These are phyloP conservation scores for Heliconius himera DNA, from an alignment of 1,140 invertebrate genomes.

Conservation along the genomic window DNA sequence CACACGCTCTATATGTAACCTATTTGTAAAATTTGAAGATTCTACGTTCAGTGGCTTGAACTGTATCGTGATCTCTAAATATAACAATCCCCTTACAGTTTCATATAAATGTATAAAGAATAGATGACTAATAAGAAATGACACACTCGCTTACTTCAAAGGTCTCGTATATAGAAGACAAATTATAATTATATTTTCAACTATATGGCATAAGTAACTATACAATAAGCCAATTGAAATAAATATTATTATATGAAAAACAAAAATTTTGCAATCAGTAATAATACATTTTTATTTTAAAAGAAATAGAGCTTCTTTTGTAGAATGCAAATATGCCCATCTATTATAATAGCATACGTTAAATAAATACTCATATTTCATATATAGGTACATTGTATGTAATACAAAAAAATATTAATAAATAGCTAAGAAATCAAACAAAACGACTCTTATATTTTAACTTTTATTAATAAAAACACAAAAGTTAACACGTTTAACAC, in stretches of 20 bases:
- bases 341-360: not conserved
- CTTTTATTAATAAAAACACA: slow-evolving; percentile 16
- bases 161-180: too few species aligned
- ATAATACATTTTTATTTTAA: not conserved
- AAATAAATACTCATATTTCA: slow-evolving; percentile 10
- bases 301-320: not conserved
- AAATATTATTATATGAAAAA: not conserved
- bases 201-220: too few species aligned
- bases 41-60: too few species aligned
- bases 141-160: too few species aligned
- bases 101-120: too few species aligned
- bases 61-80: too few species aligned
- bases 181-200: too few species aligned
- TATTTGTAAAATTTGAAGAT: too few species aligned
- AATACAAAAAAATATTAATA: not conserved
- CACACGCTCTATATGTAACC: too few species aligned
- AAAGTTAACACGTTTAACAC: slow-evolving; percentile 14
- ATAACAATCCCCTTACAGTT: too few species aligned
- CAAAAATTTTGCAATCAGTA: not conserved
- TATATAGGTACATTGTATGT: not conserved
- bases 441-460: not conserved
- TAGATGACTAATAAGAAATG: too few species aligned
- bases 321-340: not conserved
- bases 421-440: not conserved
- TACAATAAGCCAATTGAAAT: not conserved